Base-by-base conservation (phyloP, 2,797 vertebrate genomes). In the Intellagama lesueurii region DNA sequence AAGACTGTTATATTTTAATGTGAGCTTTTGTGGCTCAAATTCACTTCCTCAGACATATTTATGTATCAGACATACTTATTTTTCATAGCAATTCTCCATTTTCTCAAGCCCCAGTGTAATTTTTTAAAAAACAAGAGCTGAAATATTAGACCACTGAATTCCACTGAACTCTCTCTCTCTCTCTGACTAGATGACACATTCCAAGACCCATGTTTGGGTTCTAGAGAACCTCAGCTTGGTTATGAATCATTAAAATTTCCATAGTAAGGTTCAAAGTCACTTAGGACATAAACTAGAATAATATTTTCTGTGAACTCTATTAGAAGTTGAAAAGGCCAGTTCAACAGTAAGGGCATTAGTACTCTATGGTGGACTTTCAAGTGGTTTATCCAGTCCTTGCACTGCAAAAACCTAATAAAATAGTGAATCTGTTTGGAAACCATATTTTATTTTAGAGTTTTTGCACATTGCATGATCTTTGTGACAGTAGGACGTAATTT, bases 401-500 rank as follows among this genome's bases (percentile, higher is more conserved):
- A 91, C 83, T 89, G 24, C 92, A 92, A 85, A 88, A 90, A 44
- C 52, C 78, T 68, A 84, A 93, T 92, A 92, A 93, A 95, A 91
- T 79, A 83, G 93, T 93, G 91, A 91, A 94, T 78, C 66, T 87
- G 72, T 64, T 88, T 93, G 89, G 68, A 75, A 89, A 80, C 26
- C 76, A 83, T 91, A n/a, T 91, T 94, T 93, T 0, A 92, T 60
- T 83, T 92, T 91, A 88, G 91, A 90, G 79, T 56, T 72, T 84
- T 87, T 77, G 44, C 70, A 79, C 64, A 30, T 87, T 88, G 91
- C 88, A 85, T 92, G 94, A 87, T 94, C 89, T 92, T 90, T 95
- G 84, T 91, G 92, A 94, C 90, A 88, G 83, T 3, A 84, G 88
- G 88, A 91, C 91, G 90, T 87, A 90, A 95, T 93, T 94, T 90